These are phyloP conservation scores for Halcyon badia DNA, from an alignment of 2,797 vertebrate species.

Conservation along the genomic window DNA sequence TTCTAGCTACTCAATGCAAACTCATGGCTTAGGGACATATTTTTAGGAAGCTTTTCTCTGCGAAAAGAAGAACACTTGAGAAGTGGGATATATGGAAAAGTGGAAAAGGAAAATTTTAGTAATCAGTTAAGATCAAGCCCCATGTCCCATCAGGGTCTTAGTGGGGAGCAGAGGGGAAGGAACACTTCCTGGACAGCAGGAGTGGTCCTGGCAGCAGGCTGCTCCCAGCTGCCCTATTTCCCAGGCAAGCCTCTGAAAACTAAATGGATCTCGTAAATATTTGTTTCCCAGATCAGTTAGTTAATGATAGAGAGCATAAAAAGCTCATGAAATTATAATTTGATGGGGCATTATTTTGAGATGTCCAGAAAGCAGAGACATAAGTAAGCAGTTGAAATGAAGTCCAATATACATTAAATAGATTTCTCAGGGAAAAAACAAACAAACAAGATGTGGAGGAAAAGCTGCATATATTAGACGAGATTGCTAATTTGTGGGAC, in stretches of 20 bases:
- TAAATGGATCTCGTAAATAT: background rate
- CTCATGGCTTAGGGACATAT: rapidly evolving
- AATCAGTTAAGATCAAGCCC: background rate
- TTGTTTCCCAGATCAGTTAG: background rate
- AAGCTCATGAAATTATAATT: background rate
- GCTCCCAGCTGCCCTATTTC: background rate
- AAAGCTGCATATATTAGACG: background rate
- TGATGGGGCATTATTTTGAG: background rate
- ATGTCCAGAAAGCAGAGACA: background rate
- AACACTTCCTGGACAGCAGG: rapidly evolving
- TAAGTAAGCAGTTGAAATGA: background rate
- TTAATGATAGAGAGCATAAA: background rate
- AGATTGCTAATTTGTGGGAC: background rate
- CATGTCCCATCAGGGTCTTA: rapidly evolving
- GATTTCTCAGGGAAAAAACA: background rate
- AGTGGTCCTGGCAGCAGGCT: background rate
- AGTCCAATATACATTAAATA: background rate
- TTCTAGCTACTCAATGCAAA: background rate
- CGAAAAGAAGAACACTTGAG: background rate
- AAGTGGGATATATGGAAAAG: background rate
- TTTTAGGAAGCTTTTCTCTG: background rate
- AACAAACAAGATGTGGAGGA: background rate
- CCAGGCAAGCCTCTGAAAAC: background rate
- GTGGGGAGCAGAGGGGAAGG: background rate
- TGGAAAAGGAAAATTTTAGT: background rate